Percentiles rank a stretch among this genome's conserved stretches.
phyloP scores from a whole-genome alignment of 2,888 invertebrate genomes.

The Torymus tubicola region DNA sequence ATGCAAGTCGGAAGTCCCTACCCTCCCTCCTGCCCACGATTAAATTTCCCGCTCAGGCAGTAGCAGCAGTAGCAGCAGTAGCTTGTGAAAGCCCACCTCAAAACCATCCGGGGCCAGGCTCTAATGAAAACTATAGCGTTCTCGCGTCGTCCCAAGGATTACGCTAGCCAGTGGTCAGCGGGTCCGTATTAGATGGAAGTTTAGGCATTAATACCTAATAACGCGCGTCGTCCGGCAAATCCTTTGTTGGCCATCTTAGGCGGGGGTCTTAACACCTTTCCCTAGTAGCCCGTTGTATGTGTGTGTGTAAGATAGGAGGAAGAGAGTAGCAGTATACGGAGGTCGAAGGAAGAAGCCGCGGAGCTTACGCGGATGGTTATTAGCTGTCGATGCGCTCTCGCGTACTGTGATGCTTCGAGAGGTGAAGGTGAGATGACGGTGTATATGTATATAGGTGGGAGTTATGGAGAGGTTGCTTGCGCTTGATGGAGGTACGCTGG shows the following conservation, averaged over 20 bases:
- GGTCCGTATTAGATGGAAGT: conserved; percentile 70
- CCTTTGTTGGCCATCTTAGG: conserved; percentile 74
- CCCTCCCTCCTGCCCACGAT: not conserved
- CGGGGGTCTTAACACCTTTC: conserved; percentile 69
- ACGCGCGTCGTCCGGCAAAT: conserved; percentile 69
- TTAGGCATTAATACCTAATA: conserved; percentile 76
- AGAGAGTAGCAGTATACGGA: too few species aligned
- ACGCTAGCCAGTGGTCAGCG: conserved; percentile 70
- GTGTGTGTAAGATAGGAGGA: conserved; percentile 26
- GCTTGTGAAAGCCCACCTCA: conserved; percentile 67
- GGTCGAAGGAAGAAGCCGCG: conserved; percentile 13
- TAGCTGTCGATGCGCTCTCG: conserved; percentile 52
- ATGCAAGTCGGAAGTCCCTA: not conserved
- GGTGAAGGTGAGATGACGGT: too few species aligned
- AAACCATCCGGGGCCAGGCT: conserved; percentile 63
- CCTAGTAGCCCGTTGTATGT: conserved; percentile 9
- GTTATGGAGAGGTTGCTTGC: too few species aligned
- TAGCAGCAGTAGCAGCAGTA: not conserved
- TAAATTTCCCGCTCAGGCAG: conserved; percentile 38
- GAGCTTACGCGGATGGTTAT: conserved; percentile 30
- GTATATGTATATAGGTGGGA: too few species aligned
- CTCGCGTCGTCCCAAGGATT: conserved; percentile 65
- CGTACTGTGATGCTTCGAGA: too few species aligned
- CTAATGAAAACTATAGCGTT: conserved; percentile 75
- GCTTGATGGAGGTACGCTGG: too few species aligned